phyloP scores from a whole-genome alignment of 2,113 vertebrate genomes.

The Larimichthys crocea region DNA sequence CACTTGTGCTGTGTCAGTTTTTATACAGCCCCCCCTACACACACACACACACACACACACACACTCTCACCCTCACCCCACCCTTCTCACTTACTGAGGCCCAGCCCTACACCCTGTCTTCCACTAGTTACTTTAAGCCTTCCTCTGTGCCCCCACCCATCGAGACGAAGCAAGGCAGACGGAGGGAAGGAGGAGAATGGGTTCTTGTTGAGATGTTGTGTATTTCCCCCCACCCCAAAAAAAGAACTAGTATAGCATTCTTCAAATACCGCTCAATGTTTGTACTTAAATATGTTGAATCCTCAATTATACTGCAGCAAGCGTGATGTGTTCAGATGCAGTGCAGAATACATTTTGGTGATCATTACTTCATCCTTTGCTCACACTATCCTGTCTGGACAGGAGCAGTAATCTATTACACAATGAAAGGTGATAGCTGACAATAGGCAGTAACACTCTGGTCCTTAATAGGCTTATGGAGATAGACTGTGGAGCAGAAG shows the following conservation, averaged over 20 bases:
- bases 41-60: too few relatives aligned
- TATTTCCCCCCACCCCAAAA: background rate
- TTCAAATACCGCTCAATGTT: conserved; percentile 31
- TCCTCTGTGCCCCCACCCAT: conserved; percentile 67
- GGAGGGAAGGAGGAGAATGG: conserved; percentile 50
- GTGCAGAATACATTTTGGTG: conserved; percentile 20
- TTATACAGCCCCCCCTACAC: conserved; percentile 71
- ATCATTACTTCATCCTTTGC: conserved; percentile 32
- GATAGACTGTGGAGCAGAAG: conserved; percentile 59
- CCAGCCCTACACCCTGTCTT: conserved; percentile 74
- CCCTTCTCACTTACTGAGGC: conserved; percentile 50
- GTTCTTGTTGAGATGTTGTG: conserved; percentile 42
- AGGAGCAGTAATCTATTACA: conserved; percentile 62
- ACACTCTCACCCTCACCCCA: conserved; percentile 2
- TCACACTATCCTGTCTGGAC: conserved; percentile 42
- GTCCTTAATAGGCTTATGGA: conserved; percentile 73
- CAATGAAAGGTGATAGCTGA: conserved; percentile 69
- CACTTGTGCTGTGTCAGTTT: conserved; percentile 79
- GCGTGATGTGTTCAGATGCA: background rate
- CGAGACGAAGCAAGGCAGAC: conserved; percentile 28
- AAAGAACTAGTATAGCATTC: conserved; percentile 31
- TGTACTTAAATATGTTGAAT: background rate
- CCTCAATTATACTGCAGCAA: background rate
- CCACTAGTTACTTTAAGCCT: conserved; percentile 74
- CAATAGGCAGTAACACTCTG: conserved; percentile 63